phyloP scores from a whole-genome alignment of 2,797 vertebrate species.

The Muscicapa striata region DNA sequence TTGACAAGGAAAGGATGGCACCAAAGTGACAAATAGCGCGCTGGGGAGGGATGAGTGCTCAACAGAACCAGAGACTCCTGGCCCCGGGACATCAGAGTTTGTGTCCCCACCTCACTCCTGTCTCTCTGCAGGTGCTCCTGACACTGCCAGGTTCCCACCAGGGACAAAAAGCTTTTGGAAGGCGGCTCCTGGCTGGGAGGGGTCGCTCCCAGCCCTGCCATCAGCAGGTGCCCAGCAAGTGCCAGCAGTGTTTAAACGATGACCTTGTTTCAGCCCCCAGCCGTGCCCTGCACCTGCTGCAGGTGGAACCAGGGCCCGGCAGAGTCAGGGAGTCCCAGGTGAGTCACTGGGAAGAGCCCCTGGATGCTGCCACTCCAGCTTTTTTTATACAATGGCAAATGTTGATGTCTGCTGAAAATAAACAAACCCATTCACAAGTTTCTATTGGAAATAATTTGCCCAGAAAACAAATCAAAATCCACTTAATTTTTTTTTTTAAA shows the following conservation, averaged over 20 bases:
- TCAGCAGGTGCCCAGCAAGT: neutral
- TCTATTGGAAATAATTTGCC: neutral
- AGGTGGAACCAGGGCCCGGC: accelerated
- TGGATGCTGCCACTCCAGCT: neutral
- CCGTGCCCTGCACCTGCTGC: neutral
- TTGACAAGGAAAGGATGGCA: neutral
- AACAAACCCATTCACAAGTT: neutral
- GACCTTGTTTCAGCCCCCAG: accelerated
- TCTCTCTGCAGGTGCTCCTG: too few relatives aligned
- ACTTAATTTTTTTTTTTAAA: neutral
- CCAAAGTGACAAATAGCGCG: accelerated
- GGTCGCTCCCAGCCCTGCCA: too few relatives aligned
- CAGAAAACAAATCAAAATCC: neutral
- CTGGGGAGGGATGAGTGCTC: neutral
- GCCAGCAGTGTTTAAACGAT: neutral
- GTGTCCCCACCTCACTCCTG: accelerated
- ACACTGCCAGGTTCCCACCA: neutral
- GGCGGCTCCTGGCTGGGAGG: accelerated
- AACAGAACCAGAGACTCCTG: accelerated
- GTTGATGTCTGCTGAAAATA: neutral
- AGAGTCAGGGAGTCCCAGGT: accelerated
- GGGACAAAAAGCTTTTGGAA: neutral
- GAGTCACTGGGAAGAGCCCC: accelerated
- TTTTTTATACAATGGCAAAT: neutral
- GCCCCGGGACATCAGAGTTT: accelerated